phyloP scores from a whole-genome alignment of 2,113 vertebrate genomes.

The Pseudorasbora parva region DNA sequence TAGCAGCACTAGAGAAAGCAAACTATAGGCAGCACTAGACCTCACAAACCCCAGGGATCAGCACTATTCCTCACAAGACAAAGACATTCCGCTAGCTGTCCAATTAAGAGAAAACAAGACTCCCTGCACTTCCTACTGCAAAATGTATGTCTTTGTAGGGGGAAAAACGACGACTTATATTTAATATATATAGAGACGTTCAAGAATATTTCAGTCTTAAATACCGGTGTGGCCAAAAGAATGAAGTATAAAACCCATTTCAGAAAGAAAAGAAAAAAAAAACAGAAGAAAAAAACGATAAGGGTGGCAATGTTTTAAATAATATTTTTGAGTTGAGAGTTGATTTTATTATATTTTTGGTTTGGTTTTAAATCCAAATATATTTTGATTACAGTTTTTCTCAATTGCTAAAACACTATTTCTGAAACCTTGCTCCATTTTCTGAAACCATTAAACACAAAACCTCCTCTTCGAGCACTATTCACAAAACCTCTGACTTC shows the following conservation, averaged over 20 bases:
- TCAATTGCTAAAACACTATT: no score
- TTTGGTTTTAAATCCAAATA: background rate
- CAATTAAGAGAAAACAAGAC: slow-evolving; percentile 50
- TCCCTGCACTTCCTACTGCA: background rate
- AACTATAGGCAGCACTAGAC: slow-evolving; percentile 1
- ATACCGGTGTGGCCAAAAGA: background rate
- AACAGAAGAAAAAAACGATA: no score
- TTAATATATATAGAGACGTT: background rate
- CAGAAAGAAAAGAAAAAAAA: background rate
- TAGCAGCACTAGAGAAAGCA: slow-evolving; percentile 23
- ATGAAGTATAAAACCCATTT: background rate
- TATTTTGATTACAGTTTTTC: no score
- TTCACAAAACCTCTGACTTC: no score
- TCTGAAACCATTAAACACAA: no score
- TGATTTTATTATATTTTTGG: background rate
- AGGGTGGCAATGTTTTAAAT: background rate
- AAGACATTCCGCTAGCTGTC: slow-evolving; percentile 36
- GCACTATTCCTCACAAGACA: slow-evolving; percentile 39
- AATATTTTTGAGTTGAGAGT: background rate
- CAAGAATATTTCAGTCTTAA: background rate
- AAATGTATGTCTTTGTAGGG: background rate
- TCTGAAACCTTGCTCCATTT: no score
- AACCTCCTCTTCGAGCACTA: no score
- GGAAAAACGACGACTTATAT: background rate
- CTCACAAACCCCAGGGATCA: slow-evolving; percentile 30